Evolutionary conservation across 2,888 invertebrate species (phyloP).

Genomic region (Leucoma salicis): DNA sequence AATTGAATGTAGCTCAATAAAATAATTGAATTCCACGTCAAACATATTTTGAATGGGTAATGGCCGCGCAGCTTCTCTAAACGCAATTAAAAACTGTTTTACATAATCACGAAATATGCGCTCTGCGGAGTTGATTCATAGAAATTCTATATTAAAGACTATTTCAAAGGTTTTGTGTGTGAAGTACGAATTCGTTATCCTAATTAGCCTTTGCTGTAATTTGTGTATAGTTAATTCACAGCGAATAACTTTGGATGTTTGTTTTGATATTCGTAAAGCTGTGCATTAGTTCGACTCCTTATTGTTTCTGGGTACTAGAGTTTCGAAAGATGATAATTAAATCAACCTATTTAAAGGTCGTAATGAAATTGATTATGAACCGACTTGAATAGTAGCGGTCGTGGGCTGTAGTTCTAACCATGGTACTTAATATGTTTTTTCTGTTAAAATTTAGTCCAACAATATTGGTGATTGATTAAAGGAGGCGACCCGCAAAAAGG

Average conservation of each 20-base stretch:
- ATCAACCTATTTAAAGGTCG: too few relatives aligned
- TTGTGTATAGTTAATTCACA: background rate
- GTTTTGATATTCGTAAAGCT: too few relatives aligned
- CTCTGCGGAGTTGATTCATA: constrained; percentile 26
- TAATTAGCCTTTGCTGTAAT: constrained; percentile 2
- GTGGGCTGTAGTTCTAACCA: too few relatives aligned
- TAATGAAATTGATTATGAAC: too few relatives aligned
- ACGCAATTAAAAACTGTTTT: constrained; percentile 67
- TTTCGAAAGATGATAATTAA: too few relatives aligned
- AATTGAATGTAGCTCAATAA: constrained; percentile 69
- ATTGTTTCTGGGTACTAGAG: too few relatives aligned
- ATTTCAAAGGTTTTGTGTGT: constrained; percentile 8
- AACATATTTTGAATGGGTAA: constrained; percentile 65
- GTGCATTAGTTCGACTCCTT: too few relatives aligned
- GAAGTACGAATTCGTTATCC: background rate
- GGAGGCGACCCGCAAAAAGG: too few relatives aligned
- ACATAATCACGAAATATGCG: constrained; percentile 63
- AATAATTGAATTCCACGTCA: constrained; percentile 73
- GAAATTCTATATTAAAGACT: constrained; percentile 17
- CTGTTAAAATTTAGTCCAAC: too few relatives aligned
- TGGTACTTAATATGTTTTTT: too few relatives aligned
- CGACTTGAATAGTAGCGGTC: too few relatives aligned
- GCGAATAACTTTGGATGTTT: background rate
- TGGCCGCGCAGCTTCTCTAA: constrained; percentile 50
- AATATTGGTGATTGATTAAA: too few relatives aligned